These are phyloP conservation scores for Macroramphosus scolopax DNA, from an alignment of 2,797 vertebrate species.

Conservation along the genomic window DNA sequence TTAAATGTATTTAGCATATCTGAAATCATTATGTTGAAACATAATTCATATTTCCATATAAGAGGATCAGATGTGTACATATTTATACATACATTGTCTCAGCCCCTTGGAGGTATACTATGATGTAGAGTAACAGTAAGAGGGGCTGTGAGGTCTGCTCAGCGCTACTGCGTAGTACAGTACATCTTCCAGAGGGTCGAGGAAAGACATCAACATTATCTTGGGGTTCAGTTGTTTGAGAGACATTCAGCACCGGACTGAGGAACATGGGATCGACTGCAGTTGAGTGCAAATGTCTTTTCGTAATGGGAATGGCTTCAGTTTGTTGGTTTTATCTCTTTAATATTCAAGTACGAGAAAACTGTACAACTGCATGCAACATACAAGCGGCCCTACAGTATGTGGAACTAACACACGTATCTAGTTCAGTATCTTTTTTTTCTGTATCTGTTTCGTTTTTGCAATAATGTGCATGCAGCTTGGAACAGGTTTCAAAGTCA, in stretches of 20 bases:
- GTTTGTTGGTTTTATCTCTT: conserved; percentile 92
- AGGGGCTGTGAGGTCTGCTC: conserved; percentile 66
- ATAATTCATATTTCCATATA: conserved; percentile 67
- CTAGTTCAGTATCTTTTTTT: conserved; percentile 84
- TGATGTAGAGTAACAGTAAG: conserved; percentile 64
- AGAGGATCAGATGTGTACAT: conserved; percentile 64
- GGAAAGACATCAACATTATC: conserved; percentile 78
- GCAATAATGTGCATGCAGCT: conserved; percentile 92
- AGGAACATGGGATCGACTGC: conserved; percentile 78
- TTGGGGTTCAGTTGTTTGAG: conserved; percentile 85
- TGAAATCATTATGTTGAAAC: conserved; percentile 67
- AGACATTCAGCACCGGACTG: conserved; percentile 92
- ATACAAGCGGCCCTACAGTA: conserved; percentile 94
- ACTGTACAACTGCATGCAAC: conserved; percentile 99
- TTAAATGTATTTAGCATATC: conserved; percentile 42
- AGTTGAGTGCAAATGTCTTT: conserved; percentile 86
- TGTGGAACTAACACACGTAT: conserved; percentile 94
- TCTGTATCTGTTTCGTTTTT: conserved; percentile 75
- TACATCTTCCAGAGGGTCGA: conserved; percentile 61
- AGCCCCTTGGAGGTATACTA: conserved; percentile 71
- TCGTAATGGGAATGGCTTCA: conserved; percentile 94
- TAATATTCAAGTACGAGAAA: conserved; percentile 97
- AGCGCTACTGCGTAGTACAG: conserved; percentile 62
- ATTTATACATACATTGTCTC: conserved; percentile 60
- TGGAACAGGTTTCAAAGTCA: conserved; percentile 89